phyloP scores from a whole-genome alignment of 2,888 invertebrate genomes.

The Ochropleura leucogaster region DNA sequence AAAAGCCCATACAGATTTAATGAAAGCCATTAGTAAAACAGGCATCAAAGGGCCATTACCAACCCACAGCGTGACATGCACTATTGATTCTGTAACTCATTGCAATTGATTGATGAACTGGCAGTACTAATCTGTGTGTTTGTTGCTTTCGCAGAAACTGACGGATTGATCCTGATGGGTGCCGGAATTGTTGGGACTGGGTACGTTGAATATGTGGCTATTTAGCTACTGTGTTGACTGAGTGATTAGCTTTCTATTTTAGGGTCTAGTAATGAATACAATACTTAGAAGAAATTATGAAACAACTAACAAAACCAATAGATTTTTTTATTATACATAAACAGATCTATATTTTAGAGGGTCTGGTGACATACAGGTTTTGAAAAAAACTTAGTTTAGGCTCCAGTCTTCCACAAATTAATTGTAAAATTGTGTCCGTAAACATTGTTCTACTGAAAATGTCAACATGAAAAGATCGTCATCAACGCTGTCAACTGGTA shows the following conservation, averaged over 20 bases:
- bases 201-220: background rate
- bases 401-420: no score
- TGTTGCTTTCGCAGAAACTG: slow-evolving; percentile 37
- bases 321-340: no score
- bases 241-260: background rate
- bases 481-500: no score
- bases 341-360: no score
- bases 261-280: background rate
- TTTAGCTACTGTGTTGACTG: slow-evolving; percentile 13
- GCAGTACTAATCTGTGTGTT: background rate
- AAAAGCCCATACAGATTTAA: slow-evolving; percentile 45
- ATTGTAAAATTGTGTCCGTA: no score
- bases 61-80: slow-evolving; percentile 57
- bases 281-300: no score
- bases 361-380: no score
- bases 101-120: slow-evolving; percentile 62
- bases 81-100: slow-evolving; percentile 62
- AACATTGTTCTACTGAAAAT: no score
- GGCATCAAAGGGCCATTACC: slow-evolving; percentile 57
- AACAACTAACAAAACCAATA: no score
- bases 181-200: slow-evolving; percentile 10
- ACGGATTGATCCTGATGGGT: slow-evolving; percentile 15
- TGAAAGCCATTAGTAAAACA: slow-evolving; percentile 52
- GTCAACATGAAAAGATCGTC: no score
- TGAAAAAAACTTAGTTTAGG: no score